A percentile compares a stretch with the other conserved stretches of the same genome.
Evolutionary conservation across 1,140 invertebrate genomes (phyloP).

Genomic region (Amphibalanus amphitrite): DNA sequence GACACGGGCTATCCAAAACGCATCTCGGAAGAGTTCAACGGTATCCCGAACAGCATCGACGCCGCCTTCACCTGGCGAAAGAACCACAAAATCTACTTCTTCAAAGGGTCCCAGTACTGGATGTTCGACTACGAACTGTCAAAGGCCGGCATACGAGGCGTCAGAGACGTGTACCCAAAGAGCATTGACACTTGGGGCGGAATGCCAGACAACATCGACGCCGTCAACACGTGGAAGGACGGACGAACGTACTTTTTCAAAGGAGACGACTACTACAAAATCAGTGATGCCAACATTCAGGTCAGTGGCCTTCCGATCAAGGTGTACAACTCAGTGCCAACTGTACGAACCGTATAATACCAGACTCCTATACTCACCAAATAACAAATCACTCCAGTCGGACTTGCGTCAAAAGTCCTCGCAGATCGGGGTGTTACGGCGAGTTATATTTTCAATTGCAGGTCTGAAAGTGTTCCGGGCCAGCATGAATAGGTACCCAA

Average conservation of each 20-base stretch:
- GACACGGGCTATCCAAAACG: slow-evolving; percentile 77
- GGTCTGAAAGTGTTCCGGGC: too few relatives aligned
- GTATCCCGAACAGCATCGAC: slow-evolving; percentile 78
- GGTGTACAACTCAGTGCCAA: too few relatives aligned
- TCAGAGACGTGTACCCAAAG: slow-evolving; percentile 54
- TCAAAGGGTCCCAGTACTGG: slow-evolving; percentile 79
- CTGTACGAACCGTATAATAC: too few relatives aligned
- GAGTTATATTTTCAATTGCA: too few relatives aligned
- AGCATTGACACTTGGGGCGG: slow-evolving; percentile 78
- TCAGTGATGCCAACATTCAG: not conserved
- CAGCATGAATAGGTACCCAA: too few relatives aligned
- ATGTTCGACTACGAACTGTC: slow-evolving; percentile 68
- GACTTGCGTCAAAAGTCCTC: too few relatives aligned
- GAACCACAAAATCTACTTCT: slow-evolving; percentile 92
- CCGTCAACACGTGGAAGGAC: slow-evolving; percentile 73
- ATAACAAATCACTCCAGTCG: too few relatives aligned
- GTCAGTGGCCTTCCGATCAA: too few relatives aligned
- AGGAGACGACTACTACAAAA: not conserved
- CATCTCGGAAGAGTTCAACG: slow-evolving; percentile 74
- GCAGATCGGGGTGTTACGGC: too few relatives aligned
- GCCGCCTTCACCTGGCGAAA: slow-evolving; percentile 87
- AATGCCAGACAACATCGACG: slow-evolving; percentile 69
- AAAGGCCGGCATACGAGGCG: slow-evolving; percentile 57
- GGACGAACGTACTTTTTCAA: slow-evolving; percentile 67
- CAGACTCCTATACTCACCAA: too few relatives aligned